phyloP scores from a whole-genome alignment of 2,113 vertebrate genomes.

The Pangasianodon gigas region DNA sequence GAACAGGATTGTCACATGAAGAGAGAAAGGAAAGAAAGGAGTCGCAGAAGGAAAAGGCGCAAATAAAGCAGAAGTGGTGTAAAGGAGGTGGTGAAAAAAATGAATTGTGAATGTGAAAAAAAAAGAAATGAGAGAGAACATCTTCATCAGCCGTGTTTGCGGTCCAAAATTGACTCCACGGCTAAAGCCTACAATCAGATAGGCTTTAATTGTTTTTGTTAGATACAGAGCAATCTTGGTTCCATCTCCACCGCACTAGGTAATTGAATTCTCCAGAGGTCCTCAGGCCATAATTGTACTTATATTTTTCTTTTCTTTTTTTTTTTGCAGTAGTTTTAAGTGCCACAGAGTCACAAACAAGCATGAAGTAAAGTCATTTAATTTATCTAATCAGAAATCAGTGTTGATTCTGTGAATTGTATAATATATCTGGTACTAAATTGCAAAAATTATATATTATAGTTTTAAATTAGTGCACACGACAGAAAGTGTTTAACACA shows the following conservation, averaged over 20 bases:
- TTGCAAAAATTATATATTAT: not conserved
- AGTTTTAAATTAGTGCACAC: not conserved
- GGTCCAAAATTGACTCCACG: slow-evolving; percentile 63
- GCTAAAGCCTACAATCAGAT: slow-evolving; percentile 74
- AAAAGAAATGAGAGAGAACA: slow-evolving; percentile 56
- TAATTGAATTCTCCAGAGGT: slow-evolving; percentile 76
- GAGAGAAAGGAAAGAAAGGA: slow-evolving; percentile 1
- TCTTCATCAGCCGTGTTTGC: slow-evolving; percentile 54
- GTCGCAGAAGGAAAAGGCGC: not conserved
- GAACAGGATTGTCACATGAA: not conserved
- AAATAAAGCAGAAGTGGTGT: slow-evolving; percentile 4
- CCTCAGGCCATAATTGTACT: slow-evolving; percentile 28
- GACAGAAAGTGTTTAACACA: not conserved
- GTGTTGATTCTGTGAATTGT: not conserved
- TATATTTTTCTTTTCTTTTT: not conserved
- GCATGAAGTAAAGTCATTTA: not conserved
- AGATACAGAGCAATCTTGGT: slow-evolving; percentile 74
- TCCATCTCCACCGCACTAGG: slow-evolving; percentile 70
- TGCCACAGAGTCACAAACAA: slow-evolving; percentile 41
- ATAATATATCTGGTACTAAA: not conserved
- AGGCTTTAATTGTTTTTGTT: slow-evolving; percentile 77
- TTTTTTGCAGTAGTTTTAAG: slow-evolving; percentile 32
- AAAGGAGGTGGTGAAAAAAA: not conserved
- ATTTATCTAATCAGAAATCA: slow-evolving; percentile 5
- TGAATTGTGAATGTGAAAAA: slow-evolving; percentile 43